Evolutionary conservation across 2,888 invertebrate species (phyloP).

Genomic region (Stramonita haemastoma): DNA sequence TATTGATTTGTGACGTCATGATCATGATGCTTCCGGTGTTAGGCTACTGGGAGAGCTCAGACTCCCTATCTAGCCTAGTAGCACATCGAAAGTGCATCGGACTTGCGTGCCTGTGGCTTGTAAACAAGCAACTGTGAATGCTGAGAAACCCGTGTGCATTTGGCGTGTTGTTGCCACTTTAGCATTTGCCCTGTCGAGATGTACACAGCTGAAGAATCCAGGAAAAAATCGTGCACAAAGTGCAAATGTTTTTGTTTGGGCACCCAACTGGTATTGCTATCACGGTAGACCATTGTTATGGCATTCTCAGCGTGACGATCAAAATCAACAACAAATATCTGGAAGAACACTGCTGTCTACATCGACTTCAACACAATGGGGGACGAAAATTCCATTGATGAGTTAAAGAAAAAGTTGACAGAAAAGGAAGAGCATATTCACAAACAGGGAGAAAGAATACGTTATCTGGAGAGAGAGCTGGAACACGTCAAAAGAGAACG

Average conservation of each 20-base stretch:
- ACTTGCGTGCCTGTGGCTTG: not conserved
- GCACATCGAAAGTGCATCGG: constrained; percentile 31
- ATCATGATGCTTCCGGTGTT: constrained; percentile 36
- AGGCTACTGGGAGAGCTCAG: not conserved
- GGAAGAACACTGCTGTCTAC: not conserved
- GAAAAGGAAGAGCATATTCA: constrained; percentile 8
- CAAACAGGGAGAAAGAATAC: constrained; percentile 4
- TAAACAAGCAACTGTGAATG: not conserved
- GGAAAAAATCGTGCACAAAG: not conserved
- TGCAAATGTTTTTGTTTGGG: too few species aligned
- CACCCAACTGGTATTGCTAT: not conserved
- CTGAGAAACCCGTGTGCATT: not conserved
- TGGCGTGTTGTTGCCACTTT: constrained; percentile 2
- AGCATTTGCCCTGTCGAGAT: not conserved
- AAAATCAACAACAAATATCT: not conserved
- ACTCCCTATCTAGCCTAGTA: not conserved
- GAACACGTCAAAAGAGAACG: constrained; percentile 12
- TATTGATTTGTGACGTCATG: constrained; percentile 32
- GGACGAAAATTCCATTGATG: not conserved
- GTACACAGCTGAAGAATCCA: not conserved
- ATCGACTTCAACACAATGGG: not conserved
- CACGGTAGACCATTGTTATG: not conserved
- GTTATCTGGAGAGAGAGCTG: not conserved
- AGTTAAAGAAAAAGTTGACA: not conserved
- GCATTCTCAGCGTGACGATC: not conserved